A percentile compares a stretch with the other conserved stretches of the same genome.
Conservation (phyloP, 2,113 vertebrate genomes). For the Jaculus jaculus region DNA sequence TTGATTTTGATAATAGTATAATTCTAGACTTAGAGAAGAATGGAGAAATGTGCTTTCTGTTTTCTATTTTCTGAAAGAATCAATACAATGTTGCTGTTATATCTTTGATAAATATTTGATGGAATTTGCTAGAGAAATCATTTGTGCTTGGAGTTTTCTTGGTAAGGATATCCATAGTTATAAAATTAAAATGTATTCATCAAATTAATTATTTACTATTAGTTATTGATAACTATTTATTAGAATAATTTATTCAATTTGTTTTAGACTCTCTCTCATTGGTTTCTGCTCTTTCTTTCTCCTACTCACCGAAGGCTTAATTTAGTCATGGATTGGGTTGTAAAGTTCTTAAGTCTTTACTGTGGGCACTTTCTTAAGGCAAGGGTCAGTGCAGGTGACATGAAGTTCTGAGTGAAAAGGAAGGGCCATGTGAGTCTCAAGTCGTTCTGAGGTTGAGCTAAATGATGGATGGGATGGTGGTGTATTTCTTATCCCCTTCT, state of each 20-base stretch:
- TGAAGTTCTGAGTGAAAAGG: not conserved
- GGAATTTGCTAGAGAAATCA: not conserved
- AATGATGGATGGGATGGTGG: not conserved
- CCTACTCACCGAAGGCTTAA: not conserved
- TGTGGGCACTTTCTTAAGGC: not conserved
- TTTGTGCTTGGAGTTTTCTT: not conserved
- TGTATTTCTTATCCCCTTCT: not conserved
- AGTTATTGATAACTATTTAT: not conserved
- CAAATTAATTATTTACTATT: no score
- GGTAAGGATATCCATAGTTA: constrained; percentile 17
- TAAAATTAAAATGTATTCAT: not conserved
- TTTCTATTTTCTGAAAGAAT: not conserved
- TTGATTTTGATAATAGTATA: not conserved
- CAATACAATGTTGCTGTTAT: not conserved
- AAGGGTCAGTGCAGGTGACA: not conserved
- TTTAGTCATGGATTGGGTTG: not conserved
- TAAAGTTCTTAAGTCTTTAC: not conserved
- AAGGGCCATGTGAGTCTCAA: not conserved
- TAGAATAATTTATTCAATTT: not conserved
- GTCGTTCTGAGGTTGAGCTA: not conserved
- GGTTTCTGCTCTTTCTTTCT: not conserved
- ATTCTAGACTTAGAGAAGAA: not conserved
- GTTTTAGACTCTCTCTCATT: not conserved
- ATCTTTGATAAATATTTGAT: not conserved
- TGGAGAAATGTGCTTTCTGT: not conserved